phyloP scores from a whole-genome alignment of 2,888 invertebrate species.

The Orthosia gothica region DNA sequence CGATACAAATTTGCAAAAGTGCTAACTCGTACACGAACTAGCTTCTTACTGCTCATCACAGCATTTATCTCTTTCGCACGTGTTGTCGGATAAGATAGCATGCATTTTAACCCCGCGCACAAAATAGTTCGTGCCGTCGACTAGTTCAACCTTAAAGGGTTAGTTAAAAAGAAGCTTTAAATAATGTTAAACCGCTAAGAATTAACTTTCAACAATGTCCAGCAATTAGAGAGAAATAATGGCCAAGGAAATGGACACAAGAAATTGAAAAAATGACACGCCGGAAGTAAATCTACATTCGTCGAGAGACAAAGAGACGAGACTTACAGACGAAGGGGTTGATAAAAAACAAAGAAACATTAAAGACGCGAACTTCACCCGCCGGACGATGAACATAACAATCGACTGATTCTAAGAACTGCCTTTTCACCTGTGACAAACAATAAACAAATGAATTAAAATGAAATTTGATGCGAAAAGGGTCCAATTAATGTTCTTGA shows the following conservation, averaged over 20 bases:
- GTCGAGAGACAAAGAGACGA: conserved; percentile 49
- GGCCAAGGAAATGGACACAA: conserved; percentile 35
- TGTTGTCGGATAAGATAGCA: too few species aligned
- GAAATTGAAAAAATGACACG: conserved; percentile 43
- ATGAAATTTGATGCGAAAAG: conserved; percentile 66
- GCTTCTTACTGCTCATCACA: too few species aligned
- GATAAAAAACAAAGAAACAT: conserved; percentile 58
- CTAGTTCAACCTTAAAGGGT: too few species aligned
- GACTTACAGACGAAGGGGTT: conserved; percentile 19
- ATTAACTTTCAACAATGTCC: conserved; percentile 24
- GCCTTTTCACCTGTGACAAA: too few species aligned
- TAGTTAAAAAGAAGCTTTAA: conserved; percentile 23
- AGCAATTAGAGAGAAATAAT: conserved; percentile 29
- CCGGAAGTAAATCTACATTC: conserved; percentile 59
- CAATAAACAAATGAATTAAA: too few species aligned
- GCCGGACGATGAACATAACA: conserved; percentile 61
- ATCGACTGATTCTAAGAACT: too few species aligned
- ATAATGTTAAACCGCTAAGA: conserved; percentile 13
- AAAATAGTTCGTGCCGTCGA: too few species aligned
- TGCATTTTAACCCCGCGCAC: too few species aligned
- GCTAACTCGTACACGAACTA: too few species aligned
- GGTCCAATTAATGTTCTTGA: conserved; percentile 70
- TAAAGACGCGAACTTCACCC: conserved; percentile 47
- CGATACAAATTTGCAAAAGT: too few species aligned
- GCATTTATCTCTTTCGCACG: too few species aligned